phyloP scores from a whole-genome alignment of 2,888 invertebrate genomes.

The Metacarcinus magister region DNA sequence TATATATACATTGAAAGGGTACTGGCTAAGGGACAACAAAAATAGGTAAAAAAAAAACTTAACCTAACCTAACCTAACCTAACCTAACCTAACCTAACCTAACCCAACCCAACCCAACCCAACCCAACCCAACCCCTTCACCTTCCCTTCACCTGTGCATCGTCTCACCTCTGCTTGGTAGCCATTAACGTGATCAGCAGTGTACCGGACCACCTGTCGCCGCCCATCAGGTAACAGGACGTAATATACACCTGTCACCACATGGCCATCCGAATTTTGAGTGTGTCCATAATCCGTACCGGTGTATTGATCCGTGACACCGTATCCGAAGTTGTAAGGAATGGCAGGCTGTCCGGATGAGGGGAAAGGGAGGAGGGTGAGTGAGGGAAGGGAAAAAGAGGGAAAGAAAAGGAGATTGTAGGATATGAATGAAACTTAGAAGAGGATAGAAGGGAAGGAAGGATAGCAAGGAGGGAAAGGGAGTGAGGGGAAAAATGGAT shows the following conservation, averaged over 20 bases:
- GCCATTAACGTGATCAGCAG: conserved; percentile 68
- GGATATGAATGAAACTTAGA: no score
- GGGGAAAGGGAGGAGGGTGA: not conserved
- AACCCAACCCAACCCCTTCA: not conserved
- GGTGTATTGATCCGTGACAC: conserved; percentile 66
- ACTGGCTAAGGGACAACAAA: no score
- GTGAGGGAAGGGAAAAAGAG: not conserved
- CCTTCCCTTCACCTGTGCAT: not conserved
- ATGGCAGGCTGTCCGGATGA: conserved; percentile 44
- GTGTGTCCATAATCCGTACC: conserved; percentile 69
- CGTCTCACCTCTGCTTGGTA: conserved; percentile 68
- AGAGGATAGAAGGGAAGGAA: not conserved
- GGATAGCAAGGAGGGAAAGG: not conserved
- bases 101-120: not conserved
- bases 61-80: not conserved
- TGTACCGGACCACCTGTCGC: conserved; percentile 71
- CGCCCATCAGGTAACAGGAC: conserved; percentile 70
- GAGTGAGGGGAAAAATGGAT: not conserved
- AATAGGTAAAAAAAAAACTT: no score
- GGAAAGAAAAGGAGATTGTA: not conserved
- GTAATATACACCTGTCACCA: conserved; percentile 64
- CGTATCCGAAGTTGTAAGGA: conserved; percentile 71
- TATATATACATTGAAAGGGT: no score
- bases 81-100: not conserved
- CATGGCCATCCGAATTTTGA: conserved; percentile 66